Base-by-base conservation (phyloP, 2,113 vertebrate genomes). In the Campylomormyrus tamandua region DNA sequence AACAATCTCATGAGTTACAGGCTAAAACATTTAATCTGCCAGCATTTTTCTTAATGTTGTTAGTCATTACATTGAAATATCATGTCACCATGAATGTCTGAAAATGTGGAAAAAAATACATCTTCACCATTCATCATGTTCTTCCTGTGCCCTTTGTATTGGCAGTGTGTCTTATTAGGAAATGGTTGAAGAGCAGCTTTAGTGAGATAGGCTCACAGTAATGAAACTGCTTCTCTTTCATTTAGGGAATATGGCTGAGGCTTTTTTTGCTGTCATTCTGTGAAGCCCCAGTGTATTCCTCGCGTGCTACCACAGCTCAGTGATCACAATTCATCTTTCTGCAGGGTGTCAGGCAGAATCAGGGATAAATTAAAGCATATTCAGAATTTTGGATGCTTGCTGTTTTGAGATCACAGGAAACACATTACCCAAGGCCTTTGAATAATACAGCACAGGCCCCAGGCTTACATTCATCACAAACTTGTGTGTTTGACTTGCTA, bases 321-420 rank as follows among this genome's bases (percentile, higher is more conserved):
- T 21, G 48, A 86, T 50, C 84, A 86, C 84, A 86, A 11, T 50
- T 13, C 48, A 10, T 52, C 84, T 86, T 86, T 86, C 84, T 52
- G 45, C 48, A 13, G 84, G n/a, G 46, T 50, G 84, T 24, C 48
- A 31, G 19, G 17, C 46, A 27, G 46, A 86, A 49, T 49, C 83
- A 31, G 48, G 46, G 46, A 86, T 48, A 86, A 86, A 86, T 86
- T 86, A 86, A 86, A 86, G 3, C 46, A n/a, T 86, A 50, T 49
- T 27, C 84, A 86, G 46, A 13, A 86, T 7, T 50, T 49, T 86
- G 84, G 84, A 48, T n/a, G 45, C 84, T 49, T 31, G 84, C 48
- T 49, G 15, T 50, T 86, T 86, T 52, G 48, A 52, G 46, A 48
- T 49, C 42, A 49, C 48, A 0, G 84, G 24, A 86, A 58, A 86